Base-by-base conservation (phyloP, 2,113 vertebrate genomes). In the Microtus richardsoni region DNA sequence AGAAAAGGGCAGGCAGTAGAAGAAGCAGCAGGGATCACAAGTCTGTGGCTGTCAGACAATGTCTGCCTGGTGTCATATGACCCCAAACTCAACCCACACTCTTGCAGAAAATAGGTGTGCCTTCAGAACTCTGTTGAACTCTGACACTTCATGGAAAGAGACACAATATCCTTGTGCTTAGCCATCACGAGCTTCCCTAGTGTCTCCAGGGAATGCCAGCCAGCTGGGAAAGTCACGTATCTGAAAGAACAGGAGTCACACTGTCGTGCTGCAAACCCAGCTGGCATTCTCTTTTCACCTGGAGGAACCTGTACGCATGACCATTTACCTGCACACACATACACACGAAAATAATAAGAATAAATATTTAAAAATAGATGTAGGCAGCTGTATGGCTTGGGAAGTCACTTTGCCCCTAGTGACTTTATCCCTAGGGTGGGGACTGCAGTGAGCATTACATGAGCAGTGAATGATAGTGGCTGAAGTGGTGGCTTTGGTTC, bases 1-100 rank as follows among this genome's bases (percentile, higher is more conserved):
- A 58, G 62, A 36, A 49, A 79, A 16, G 3, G 0, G 4, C 64
- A 13, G 16, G 9, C 5, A 17, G 19, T 64, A 24, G 36, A 47
- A 92, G 36, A n/a, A 24, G 41, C n/a, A n/a, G 28, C 47, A 66
- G 36, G 1, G 2, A 24, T 47, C 47, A 0, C 68, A 66, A 90
- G 88, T 33, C 90, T 3, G 9, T 66, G 1, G 88, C 93, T 96
- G 91, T 93, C 73, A 0, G 14, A 62, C 82, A 47, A 4, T 9
- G 44, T 84, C 97, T 91, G 91, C 86, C 1, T 93, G 91, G 85
- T 77, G 97, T 91, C 96, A 91, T 90, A 79, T 6, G 39, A 9
- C 62, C 75, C 8, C 36, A 75, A 90, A 62, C 47, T 64, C 33
- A 75, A 44, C 73, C 47, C 66, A 82, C 36, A 54, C 1, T 2